Percentiles rank a stretch among this genome's conserved stretches.
Conservation (phyloP, 2,888 invertebrate genomes). For the Hypolimnas misippus region DNA sequence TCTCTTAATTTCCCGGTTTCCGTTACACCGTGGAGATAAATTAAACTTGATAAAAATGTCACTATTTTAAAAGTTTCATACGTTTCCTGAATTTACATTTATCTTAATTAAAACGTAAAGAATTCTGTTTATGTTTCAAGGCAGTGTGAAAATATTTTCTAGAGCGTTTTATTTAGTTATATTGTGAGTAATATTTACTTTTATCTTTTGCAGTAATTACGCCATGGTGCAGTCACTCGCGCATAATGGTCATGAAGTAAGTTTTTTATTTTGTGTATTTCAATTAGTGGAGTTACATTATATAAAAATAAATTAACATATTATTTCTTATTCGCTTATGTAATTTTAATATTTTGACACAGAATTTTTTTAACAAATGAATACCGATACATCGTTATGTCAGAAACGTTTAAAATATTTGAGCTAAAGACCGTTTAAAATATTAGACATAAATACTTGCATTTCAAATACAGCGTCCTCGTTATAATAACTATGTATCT, state of each 20-base stretch:
- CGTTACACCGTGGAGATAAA: too few species aligned
- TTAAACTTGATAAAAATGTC: too few species aligned
- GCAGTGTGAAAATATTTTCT: background rate
- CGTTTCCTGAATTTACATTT: background rate
- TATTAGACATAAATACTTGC: background rate
- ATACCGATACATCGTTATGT: too few species aligned
- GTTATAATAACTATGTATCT: too few species aligned
- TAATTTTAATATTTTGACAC: background rate
- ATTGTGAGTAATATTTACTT: background rate
- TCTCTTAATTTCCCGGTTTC: too few species aligned
- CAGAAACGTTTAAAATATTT: too few species aligned
- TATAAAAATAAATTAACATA: background rate
- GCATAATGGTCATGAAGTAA: constrained; percentile 95
- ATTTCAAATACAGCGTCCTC: too few species aligned
- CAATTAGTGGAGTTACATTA: background rate
- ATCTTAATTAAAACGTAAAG: background rate
- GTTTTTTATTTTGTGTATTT: constrained; percentile 52
- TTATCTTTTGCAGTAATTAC: constrained; percentile 91
- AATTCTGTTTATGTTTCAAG: background rate
- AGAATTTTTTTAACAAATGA: background rate
- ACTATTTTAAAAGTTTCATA: too few species aligned
- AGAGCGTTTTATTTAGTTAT: background rate
- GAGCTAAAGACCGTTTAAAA: too few species aligned
- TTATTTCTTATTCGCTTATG: background rate
- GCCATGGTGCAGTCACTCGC: constrained; percentile 95